phyloP scores from a whole-genome alignment of 2,888 invertebrate genomes.

The Erebia ligea region DNA sequence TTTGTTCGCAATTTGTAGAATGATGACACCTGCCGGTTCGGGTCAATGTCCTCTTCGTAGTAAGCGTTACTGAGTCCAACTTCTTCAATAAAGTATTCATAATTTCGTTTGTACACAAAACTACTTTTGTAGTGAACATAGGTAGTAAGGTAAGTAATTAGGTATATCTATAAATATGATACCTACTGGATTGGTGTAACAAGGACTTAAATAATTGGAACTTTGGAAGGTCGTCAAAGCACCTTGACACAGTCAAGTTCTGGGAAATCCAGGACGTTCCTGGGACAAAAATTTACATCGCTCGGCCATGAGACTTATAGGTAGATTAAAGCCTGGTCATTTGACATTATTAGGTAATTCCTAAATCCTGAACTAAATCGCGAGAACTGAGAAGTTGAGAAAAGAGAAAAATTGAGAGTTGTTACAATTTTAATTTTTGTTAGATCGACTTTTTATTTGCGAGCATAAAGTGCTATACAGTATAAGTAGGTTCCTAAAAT shows the following conservation, averaged over 20 bases:
- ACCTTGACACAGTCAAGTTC: background rate
- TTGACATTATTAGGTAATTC: too few relatives aligned
- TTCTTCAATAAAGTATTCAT: slow-evolving; percentile 39
- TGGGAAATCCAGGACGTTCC: background rate
- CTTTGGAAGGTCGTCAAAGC: background rate
- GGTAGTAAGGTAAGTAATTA: background rate
- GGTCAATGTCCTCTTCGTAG: slow-evolving; percentile 45
- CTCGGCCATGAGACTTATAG: too few relatives aligned
- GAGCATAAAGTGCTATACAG: too few relatives aligned
- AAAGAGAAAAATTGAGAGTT: too few relatives aligned
- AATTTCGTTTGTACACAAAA: slow-evolving; percentile 8
- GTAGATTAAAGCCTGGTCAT: too few relatives aligned
- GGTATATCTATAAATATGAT: background rate
- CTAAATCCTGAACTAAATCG: too few relatives aligned
- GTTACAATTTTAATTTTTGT: too few relatives aligned
- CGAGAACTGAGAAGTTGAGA: too few relatives aligned
- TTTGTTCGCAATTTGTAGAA: slow-evolving; percentile 39
- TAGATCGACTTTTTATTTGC: too few relatives aligned
- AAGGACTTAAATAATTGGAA: background rate
- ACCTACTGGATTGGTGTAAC: background rate
- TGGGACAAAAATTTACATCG: too few relatives aligned
- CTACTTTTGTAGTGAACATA: background rate
- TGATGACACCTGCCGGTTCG: slow-evolving; percentile 41
- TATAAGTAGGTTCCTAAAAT: too few relatives aligned
- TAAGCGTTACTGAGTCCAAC: slow-evolving; percentile 44